phyloP scores from a whole-genome alignment of 1,140 invertebrate genomes.

The Drosophila lowei region DNA sequence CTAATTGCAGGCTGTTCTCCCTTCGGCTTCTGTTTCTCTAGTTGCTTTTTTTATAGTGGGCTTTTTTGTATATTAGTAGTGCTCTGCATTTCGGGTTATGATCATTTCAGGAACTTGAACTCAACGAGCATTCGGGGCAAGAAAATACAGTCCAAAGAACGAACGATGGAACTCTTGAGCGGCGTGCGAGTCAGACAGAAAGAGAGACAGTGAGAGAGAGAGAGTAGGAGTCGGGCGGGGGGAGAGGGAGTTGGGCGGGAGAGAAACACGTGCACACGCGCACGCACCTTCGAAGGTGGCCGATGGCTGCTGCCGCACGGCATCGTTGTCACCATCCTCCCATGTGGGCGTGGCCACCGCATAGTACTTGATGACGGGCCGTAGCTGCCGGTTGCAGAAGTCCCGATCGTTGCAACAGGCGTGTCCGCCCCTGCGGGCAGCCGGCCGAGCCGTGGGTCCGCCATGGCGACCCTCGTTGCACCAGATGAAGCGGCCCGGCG shows the following conservation, averaged over 20 bases:
- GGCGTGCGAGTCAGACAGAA: conserved; percentile 53
- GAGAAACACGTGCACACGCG: conserved; percentile 60
- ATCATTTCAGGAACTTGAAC: conserved; percentile 59
- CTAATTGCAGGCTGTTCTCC: conserved; percentile 24
- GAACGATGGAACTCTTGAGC: conserved; percentile 66
- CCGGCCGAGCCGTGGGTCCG: conserved; percentile 75
- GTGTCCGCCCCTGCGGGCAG: conserved; percentile 63
- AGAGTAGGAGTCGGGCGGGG: conserved; percentile 1
- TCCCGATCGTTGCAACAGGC: conserved; percentile 86
- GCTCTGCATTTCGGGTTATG: conserved; percentile 66
- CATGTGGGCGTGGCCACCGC: conserved; percentile 72
- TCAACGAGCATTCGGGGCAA: conserved; percentile 59
- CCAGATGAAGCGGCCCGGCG: conserved; percentile 87
- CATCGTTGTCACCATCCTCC: conserved; percentile 10
- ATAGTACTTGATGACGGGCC: conserved; percentile 68
- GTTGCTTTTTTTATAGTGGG: conserved; percentile 23
- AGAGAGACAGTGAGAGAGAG: conserved; percentile 14
- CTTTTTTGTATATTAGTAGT: conserved; percentile 53
- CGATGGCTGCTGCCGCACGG: conserved; percentile 8
- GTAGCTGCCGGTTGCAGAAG: conserved; percentile 86
- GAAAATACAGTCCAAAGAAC: conserved; percentile 56
- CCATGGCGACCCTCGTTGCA: conserved; percentile 85
- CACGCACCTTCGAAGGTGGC: conserved; percentile 73
- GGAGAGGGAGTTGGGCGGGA: not conserved
- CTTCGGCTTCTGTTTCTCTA: conserved; percentile 5